Evolutionary conservation across 2,797 vertebrate species (phyloP), one percentile per base, ranked within the genome.

Genomic region (Melanotaenia trifasciata): DNA sequence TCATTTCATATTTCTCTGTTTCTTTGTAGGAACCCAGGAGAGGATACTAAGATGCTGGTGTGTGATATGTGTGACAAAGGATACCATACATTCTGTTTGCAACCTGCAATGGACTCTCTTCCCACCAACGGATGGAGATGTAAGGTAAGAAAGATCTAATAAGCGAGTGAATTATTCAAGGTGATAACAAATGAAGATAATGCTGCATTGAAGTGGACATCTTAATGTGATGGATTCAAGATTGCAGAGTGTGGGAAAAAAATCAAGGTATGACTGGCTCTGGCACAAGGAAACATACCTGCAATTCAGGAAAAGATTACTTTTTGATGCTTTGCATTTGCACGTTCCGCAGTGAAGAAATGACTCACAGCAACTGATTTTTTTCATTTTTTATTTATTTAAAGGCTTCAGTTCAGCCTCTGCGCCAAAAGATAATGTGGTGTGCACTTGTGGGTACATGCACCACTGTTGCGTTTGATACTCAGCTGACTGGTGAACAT

Each of bases 31-130:
- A 97, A 99, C 91, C 98, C 97, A 80, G 98, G 98, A 87, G 98
- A 99, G 93, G 98, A 99, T 94, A 97, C 95, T 90, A 99, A 99
- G 95, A 99, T 99, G 98, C 93, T 99, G 85, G 98, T 99, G 84
- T 99, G 98, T 26, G 98, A 99, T 91, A 97, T 97, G 59, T 99
- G 98, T 9, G 98, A 99, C 94, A 99, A 99, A 96, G 98, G 98
- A 74, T 99, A 99, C 90, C 98, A 99, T 89, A 99, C 98, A 54
- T 99, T 99, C 90, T 99, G 98, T 94, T 95, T 99, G 63, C 97
- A 98, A 81, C 98, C 98, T 58, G 95, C 96, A 85, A 99, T 99
- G 90, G 97, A 99, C 28, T 94, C 96, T 53, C 96, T 99, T 87
- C 98, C 98, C 81, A 99, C 97, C 89, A 99, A 98, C 77, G 97